Evolutionary conservation across 2,888 invertebrate species (phyloP).

Genomic region (Chelonus formosanus): DNA sequence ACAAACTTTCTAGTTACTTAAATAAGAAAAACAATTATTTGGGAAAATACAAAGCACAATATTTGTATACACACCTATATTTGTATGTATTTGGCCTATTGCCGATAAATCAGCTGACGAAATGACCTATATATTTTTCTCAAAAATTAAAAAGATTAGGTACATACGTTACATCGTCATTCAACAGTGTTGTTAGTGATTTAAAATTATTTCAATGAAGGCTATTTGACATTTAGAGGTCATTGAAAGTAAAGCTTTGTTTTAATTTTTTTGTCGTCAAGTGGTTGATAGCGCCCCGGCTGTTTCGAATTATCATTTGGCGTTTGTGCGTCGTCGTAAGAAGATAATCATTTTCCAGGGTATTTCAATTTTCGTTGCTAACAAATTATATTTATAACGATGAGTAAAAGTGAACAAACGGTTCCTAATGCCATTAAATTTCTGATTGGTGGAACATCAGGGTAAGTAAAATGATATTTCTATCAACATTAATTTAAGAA

Average conservation of each 20-base stretch:
- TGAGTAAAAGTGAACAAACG: slow-evolving; percentile 55
- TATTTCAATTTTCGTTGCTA: background rate
- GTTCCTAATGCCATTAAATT: slow-evolving; percentile 60
- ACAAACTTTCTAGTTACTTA: no score
- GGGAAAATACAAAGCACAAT: no score
- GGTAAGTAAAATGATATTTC: slow-evolving; percentile 46
- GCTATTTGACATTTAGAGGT: no score
- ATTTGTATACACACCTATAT: no score
- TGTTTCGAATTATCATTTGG: background rate
- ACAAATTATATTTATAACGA: slow-evolving; percentile 45
- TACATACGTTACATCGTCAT: no score
- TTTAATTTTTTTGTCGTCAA: slow-evolving; percentile 17
- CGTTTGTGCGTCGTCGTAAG: background rate
- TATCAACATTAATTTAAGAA: slow-evolving; percentile 9
- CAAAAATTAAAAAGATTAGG: no score
- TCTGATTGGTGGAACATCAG: slow-evolving; percentile 58
- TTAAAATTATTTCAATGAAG: no score
- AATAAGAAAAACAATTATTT: no score
- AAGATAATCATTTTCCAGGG: background rate
- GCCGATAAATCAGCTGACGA: no score
- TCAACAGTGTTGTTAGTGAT: no score
- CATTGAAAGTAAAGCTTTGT: slow-evolving; percentile 12
- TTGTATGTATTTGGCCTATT: no score
- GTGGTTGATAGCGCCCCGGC: slow-evolving; percentile 20
- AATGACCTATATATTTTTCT: no score